A percentile compares a stretch with the other conserved stretches of the same genome.
Conservation (phyloP, 2,113 vertebrate species). For the Pterocles orientalis region DNA sequence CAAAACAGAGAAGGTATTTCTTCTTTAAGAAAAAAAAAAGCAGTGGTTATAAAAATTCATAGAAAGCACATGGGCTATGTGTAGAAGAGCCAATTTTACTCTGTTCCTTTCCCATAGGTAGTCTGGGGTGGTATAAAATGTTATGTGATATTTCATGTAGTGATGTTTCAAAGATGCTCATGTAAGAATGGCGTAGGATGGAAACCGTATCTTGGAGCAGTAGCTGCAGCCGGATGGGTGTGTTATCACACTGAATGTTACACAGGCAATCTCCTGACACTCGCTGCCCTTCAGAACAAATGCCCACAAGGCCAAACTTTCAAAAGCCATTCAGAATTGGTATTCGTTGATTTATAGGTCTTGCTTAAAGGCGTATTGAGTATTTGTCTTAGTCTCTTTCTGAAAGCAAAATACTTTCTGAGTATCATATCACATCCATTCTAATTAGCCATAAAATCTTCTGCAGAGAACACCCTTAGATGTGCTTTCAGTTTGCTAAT, state of each 20-base stretch:
- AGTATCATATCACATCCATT: not conserved
- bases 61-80: not conserved
- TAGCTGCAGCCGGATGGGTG: not conserved
- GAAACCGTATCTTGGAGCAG: not conserved
- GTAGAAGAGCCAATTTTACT: not conserved
- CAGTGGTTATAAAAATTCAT: not conserved
- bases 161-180: not conserved
- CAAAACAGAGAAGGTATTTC: not conserved
- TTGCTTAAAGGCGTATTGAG: not conserved
- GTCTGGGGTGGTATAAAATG: not conserved
- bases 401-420: not conserved
- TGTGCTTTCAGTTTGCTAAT: not conserved
- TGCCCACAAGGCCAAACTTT: not conserved
- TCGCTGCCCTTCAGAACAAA: not conserved
- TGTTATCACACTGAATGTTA: not conserved
- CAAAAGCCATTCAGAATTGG: not conserved
- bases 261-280: not conserved
- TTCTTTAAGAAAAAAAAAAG: not conserved
- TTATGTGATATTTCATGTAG: not conserved
- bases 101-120: not conserved
- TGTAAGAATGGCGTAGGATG: not conserved
- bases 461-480: not conserved
- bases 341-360: not conserved
- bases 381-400: not conserved
- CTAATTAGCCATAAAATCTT: conserved; percentile 4